Percentiles rank a stretch among this genome's conserved stretches.
Evolutionary conservation across 2,113 vertebrate genomes (phyloP).

Genomic region (Nothobranchius furzeri): DNA sequence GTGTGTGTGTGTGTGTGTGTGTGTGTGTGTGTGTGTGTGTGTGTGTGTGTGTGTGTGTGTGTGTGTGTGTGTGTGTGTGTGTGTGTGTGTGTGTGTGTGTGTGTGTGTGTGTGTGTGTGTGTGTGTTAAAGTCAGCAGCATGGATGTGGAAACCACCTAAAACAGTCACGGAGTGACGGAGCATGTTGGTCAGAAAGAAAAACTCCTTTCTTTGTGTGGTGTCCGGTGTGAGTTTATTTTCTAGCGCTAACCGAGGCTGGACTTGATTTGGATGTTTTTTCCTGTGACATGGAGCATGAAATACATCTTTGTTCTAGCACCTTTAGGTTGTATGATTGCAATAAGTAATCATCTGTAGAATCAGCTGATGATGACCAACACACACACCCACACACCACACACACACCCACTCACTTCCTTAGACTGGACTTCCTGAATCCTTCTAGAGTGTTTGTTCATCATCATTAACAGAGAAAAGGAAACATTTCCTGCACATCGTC

Average conservation of each 20-base stretch:
- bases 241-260: neutral
- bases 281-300: constrained; percentile 12
- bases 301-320: neutral
- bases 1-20: too few species aligned
- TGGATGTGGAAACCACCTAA: neutral
- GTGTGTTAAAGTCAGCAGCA: neutral
- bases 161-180: neutral
- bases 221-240: neutral
- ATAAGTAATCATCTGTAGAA: constrained; percentile 1
- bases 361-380: constrained; percentile 28
- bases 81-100: too few species aligned
- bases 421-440: too few species aligned
- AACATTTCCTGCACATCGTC: constrained; percentile 6
- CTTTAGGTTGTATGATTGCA: neutral
- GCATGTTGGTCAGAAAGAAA: neutral
- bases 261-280: neutral
- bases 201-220: neutral
- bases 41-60: too few species aligned
- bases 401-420: neutral
- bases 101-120: too few species aligned
- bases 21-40: too few species aligned
- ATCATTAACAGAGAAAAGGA: neutral
- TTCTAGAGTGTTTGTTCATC: constrained; percentile 1
- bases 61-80: too few species aligned
- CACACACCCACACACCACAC: neutral